Conservation (phyloP, 1,140 invertebrate genomes). For the Ooceraea biroi region DNA sequence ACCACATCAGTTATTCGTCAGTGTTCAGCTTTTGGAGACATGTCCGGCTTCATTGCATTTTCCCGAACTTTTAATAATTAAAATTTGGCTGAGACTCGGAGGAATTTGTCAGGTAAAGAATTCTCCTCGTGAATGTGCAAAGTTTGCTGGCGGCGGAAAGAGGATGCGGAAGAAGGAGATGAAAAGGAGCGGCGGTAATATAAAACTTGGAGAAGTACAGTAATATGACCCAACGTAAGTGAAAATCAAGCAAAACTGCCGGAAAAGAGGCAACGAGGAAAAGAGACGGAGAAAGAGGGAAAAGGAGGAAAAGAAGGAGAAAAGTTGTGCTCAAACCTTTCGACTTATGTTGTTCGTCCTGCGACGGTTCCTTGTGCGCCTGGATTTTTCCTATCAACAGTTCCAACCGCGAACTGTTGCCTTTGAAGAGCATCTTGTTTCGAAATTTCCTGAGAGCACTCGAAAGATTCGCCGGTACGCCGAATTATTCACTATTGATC, state of each 20-base stretch:
- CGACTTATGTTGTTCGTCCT: constrained; percentile 71
- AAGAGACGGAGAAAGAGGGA: not conserved
- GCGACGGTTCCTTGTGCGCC: constrained; percentile 89
- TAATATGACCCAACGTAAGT: not conserved
- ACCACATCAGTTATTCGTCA: not conserved
- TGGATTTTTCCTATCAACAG: constrained; percentile 94
- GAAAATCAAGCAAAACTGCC: constrained; percentile 8
- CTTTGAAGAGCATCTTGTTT: constrained; percentile 91
- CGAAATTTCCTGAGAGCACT: not conserved
- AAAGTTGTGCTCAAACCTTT: constrained; percentile 76
- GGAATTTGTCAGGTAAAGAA: not conserved
- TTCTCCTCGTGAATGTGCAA: not conserved
- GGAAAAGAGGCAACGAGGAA: not conserved
- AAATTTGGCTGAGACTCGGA: not conserved
- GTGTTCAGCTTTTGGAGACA: not conserved
- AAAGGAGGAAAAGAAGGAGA: not conserved
- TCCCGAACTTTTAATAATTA: not conserved
- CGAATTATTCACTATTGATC: constrained; percentile 12
- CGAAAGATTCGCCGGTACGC: not conserved
- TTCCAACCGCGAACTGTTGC: constrained; percentile 92
- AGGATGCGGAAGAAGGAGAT: constrained; percentile 1
- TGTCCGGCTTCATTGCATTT: not conserved
- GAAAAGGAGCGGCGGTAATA: not conserved
- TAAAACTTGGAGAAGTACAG: constrained; percentile 27
- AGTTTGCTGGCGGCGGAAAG: not conserved